These are phyloP conservation scores for Caranx ignobilis DNA, from an alignment of 2,113 vertebrate species.

Conservation along the genomic window DNA sequence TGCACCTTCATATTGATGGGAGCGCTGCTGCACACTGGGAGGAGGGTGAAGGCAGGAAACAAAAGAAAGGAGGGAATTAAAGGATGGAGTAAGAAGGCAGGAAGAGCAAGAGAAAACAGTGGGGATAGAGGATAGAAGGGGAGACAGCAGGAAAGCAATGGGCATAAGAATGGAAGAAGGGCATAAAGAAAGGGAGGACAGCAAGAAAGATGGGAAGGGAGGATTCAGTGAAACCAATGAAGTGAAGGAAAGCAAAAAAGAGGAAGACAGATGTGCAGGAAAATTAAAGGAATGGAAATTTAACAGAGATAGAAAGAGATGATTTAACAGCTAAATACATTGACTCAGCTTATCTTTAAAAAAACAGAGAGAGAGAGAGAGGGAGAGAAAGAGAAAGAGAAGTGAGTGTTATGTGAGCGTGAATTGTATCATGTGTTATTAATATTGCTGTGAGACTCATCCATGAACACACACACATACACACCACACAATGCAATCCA, in stretches of 20 bases:
- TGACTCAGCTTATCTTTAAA: conserved; percentile 17
- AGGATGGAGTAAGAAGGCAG: background rate
- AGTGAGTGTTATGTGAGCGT: conserved; percentile 3
- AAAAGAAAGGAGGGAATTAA: background rate
- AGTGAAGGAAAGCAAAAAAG: background rate
- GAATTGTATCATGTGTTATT: conserved; percentile 42
- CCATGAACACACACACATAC: background rate
- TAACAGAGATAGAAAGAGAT: conserved; percentile 12
- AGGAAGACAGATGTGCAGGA: background rate
- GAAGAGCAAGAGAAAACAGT: background rate
- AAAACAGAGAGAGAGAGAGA: background rate
- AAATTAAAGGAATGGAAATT: background rate
- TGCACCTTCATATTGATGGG: conserved; percentile 98
- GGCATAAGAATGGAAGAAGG: background rate
- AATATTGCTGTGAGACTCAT: conserved; percentile 44
- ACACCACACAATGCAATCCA: conserved; percentile 1
- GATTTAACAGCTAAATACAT: conserved; percentile 39
- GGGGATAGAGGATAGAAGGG: background rate
- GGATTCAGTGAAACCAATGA: background rate
- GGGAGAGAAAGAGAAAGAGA: background rate
- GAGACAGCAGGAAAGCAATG: too few species aligned
- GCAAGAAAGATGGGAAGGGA: background rate
- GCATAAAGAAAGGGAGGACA: too few species aligned
- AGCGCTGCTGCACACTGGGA: conserved; percentile 93
- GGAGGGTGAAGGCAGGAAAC: background rate